Evolutionary conservation across 2,888 invertebrate genomes (phyloP), one percentile per base, ranked within the genome.

Genomic region (Platycheirus albimanus): DNA sequence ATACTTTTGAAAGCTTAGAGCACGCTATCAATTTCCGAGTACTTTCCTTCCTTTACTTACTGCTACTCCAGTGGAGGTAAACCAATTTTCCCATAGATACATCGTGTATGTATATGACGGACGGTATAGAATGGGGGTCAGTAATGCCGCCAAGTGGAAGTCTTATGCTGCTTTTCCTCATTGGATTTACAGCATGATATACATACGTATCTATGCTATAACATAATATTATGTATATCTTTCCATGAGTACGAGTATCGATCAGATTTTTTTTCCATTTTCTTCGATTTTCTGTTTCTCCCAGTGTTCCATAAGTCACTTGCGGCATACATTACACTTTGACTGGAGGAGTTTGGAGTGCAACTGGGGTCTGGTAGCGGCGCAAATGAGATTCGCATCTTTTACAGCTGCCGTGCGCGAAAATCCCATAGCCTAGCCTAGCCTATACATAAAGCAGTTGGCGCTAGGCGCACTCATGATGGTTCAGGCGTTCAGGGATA

Each of bases 171-270:
- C 47, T 78, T 83, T 83, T 83, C 83, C 83, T 67, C 78, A 83
- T 83, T 83, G 72, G 83, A 83, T 78, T 83, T 83, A 83, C 83
- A 78, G 83, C 78, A 78, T 83, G n/a, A n/a, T n/a, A n/a, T n/a
- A n/a, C n/a, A n/a, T n/a, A n/a, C n/a, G n/a, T n/a, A n/a, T n/a
- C n/a, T n/a, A n/a, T n/a, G n/a, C n/a, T n/a, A n/a, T n/a, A n/a
- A n/a, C n/a, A n/a, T n/a, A n/a, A n/a, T n/a, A n/a, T n/a, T n/a
- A n/a, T n/a, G n/a, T n/a, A n/a, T n/a, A n/a, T 33, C 30, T 33
- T 33, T 33, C 8, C 8, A 33, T 56, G 79, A 13, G 13, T n/a
- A 79, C 64, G 64, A 41, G 67, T 51, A 61, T 45, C 61, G 69
- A 56, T 41, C 63, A 56, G 38, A 24, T 54, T 41, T 49, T 38